Evolutionary conservation across 2,888 invertebrate genomes (phyloP), one percentile per base, ranked within the genome.

Genomic region (Calliscelio sp.): DNA sequence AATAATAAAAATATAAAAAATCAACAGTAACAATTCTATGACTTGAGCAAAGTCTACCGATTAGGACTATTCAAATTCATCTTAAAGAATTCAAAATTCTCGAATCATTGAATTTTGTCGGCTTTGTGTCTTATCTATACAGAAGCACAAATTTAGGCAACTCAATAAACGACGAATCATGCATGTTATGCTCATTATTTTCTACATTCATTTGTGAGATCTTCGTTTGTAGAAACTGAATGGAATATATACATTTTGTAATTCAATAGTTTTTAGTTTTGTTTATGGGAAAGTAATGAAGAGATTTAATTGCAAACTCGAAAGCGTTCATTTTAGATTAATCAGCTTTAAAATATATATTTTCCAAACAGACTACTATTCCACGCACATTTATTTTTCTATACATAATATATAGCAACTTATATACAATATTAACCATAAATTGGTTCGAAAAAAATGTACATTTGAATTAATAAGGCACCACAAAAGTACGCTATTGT

Each of bases 361-460:
- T n/a, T 66, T 66, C 59, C 66, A 66, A 66, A 55, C 68, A 59
- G 68, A 68, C 32, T 16, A 14, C 51, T 75, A 65, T 38, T 55
- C 16, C 59, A 55, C 53, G 51, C 61, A 73, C 55, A 73, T 46
- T 53, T 71, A 73, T 18, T 38, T n/a, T 53, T 44, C 24, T 73
- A 59, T 38, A 32, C 57, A 14, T 49, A 68, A 28, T 77, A 51
- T 51, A 61, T 70, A 68, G 32, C 49, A 71, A 71, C 71, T 71
- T 71, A 71, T 80, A 65, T 79, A 63, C 63, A 63, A 46, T 63
- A 18, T 35, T 35, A 78, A 55, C 7, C 53, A 70, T 28, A 41
- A 2, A 44, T 11, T 51, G 35, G 18, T 68, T 57, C 11, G 2
- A 78, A 61, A 53, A 78, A 51, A 38, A 35, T 78, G 2, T 61